Percentiles rank a stretch among this genome's conserved stretches.
Evolutionary conservation across 2,797 vertebrate genomes (phyloP).

Genomic region (Pseudomugil gertrudae): DNA sequence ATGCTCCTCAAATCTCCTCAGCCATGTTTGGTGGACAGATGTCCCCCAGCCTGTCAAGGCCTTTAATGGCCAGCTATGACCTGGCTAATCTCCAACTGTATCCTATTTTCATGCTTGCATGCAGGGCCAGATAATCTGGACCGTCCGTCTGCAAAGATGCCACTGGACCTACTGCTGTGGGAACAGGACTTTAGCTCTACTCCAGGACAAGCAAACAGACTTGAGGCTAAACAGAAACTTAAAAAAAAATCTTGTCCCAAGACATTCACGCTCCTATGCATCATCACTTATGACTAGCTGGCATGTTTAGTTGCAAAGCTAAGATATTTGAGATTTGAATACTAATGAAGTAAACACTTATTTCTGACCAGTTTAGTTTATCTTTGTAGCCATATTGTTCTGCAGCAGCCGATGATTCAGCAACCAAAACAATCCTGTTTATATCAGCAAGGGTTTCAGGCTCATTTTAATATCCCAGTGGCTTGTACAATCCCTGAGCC

Average conservation of each 20-base stretch:
- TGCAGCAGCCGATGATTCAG: too few relatives aligned
- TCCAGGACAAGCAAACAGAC: background rate
- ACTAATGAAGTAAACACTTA: too few relatives aligned
- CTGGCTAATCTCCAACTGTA: conserved; percentile 52
- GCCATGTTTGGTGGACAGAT: conserved; percentile 49
- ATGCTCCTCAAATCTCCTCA: conserved; percentile 52
- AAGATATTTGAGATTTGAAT: too few relatives aligned
- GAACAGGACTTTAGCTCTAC: conserved; percentile 6
- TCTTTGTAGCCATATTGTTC: too few relatives aligned
- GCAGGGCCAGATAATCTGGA: conserved; percentile 64
- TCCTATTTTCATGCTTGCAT: conserved; percentile 30
- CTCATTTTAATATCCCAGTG: background rate
- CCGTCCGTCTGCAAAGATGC: conserved; percentile 51
- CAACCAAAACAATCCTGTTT: too few relatives aligned
- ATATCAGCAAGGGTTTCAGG: too few relatives aligned
- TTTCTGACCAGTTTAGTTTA: too few relatives aligned
- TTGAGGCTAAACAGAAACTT: conserved; percentile 1
- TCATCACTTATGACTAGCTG: background rate
- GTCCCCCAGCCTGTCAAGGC: conserved; percentile 17
- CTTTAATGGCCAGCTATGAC: conserved; percentile 29
- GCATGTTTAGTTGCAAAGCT: too few relatives aligned
- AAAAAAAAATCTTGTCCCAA: background rate
- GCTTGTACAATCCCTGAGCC: background rate
- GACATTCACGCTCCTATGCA: background rate
- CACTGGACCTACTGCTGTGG: conserved; percentile 18